Base-by-base conservation (phyloP, 2,888 invertebrate genomes). In the Eupithecia centaureata region DNA sequence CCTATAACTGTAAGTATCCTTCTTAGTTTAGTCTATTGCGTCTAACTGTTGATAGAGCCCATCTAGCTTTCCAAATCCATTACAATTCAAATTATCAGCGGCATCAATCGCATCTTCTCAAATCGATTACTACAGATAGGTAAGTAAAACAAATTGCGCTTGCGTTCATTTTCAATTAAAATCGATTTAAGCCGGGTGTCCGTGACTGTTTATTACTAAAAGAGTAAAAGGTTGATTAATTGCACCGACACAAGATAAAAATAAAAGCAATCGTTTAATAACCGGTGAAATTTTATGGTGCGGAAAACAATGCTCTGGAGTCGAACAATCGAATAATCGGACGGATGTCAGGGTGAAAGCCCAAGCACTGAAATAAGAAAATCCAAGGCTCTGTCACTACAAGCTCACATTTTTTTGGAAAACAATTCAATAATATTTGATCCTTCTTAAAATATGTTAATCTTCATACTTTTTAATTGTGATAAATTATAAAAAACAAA, bases 361-460 rank as follows among this genome's bases (percentile, higher is more conserved):
- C 86, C 86, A 85, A 84, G 83, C 77, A 77, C 85, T 87, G 87
- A 87, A 90, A 89, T 85, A 87, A 89, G 88, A 92, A 91, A 91
- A 89, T 51, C 33, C 12, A 35, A 38, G 18, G 22, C 30, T 33
- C 8, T 15, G 18, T 68, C 47, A 47, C 47, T 47, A 42, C 8
- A 5, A 18, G 3, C 2, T 22, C 42, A 12, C 2, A 12, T n/a
- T 42, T 42, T n/a, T 47, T 22, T 22, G 10, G 8, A 22, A 42
- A 42, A 18, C 42, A 8, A 47, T n/a, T 42, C 8, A 18, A n/a
- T n/a, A n/a, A n/a, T n/a, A n/a, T n/a, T n/a, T n/a, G n/a, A n/a
- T n/a, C n/a, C n/a, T n/a, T n/a, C n/a, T n/a, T n/a, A n/a, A n/a
- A n/a, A n/a, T n/a, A n/a, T n/a, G n/a, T n/a, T n/a, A n/a, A n/a